Evolutionary conservation across 2,888 invertebrate genomes (phyloP), one percentile per base, ranked within the genome.

Genomic region (Theristus sp.): DNA sequence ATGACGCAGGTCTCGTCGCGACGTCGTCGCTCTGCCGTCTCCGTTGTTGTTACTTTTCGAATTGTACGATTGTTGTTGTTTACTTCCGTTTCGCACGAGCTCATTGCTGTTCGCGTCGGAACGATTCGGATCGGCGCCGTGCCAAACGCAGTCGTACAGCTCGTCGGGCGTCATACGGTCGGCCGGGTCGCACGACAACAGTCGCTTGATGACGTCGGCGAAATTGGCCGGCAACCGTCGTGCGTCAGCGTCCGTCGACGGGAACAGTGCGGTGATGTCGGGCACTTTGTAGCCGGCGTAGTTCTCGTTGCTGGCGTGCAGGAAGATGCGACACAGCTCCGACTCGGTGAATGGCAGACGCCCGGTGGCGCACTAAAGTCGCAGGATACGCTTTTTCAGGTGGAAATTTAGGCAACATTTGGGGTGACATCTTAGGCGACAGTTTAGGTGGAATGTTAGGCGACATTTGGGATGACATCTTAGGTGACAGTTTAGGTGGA

Each of bases 271-370:
- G n/a, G n/a, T n/a, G n/a, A n/a, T n/a, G n/a, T n/a, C n/a, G n/a
- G n/a, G n/a, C n/a, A n/a, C n/a, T n/a, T n/a, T n/a, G n/a, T n/a
- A 71, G 56, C 70, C 71, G 55, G 70, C 70, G 60, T 67, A 71
- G 60, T 72, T 72, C 46, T 60, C 64, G 38, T 70, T 65, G 13
- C 71, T 71, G 28, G 65, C 67, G 62, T 70, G 65, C 17, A 71
- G 67, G 60, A 71, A 71, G 29, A 71, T 64, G 55, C 68, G 68
- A 58, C 71, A 71, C 24, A 71, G 63, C 20, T 64, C 64, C 57
- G 66, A 58, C 61, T 71, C 71, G 61, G 69, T 66, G 62, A 71
- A 71, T n/a, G 71, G 71, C 28, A 69, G 70, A 61, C 67, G 66
- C 60, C 71, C 71, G 25, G 67, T 68, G 30, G 68, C 62, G 60